Conservation (phyloP, 2,888 invertebrate genomes). For the Selenia dentaria region DNA sequence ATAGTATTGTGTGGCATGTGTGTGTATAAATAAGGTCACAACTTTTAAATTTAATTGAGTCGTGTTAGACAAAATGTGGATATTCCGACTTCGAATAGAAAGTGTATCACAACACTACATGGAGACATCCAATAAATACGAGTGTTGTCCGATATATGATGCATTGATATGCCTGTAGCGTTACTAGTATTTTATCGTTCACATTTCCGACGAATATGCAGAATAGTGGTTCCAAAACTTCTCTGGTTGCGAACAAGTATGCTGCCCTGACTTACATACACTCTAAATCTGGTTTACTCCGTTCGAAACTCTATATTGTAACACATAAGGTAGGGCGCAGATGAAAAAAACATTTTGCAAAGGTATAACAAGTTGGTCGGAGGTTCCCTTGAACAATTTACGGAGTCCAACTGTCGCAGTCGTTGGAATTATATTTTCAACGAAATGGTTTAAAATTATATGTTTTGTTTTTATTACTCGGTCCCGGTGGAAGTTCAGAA, state of each 20-base stretch:
- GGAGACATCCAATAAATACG: constrained; percentile 26
- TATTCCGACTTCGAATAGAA: too few species aligned
- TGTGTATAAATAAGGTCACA: too few species aligned
- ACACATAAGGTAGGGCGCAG: neutral
- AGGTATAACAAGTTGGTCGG: constrained; percentile 48
- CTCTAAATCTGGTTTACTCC: neutral
- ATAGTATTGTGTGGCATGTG: too few species aligned
- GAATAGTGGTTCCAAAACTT: constrained; percentile 51
- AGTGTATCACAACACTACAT: too few species aligned
- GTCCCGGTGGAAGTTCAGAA: constrained; percentile 19
- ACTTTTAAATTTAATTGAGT: too few species aligned
- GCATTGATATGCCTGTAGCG: constrained; percentile 46
- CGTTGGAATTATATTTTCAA: constrained; percentile 45
- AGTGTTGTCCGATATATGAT: constrained; percentile 45
- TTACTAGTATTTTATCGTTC: constrained; percentile 46
- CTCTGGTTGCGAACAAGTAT: constrained; percentile 40
- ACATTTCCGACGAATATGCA: constrained; percentile 48
- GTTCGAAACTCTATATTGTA: constrained; percentile 24
- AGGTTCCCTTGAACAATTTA: constrained; percentile 45
- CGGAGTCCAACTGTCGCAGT: constrained; percentile 50
- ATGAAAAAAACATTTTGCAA: constrained; percentile 28
- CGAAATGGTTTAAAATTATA: constrained; percentile 35
- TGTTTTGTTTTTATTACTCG: constrained; percentile 32
- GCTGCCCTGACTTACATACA: constrained; percentile 22
- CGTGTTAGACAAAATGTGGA: too few species aligned